Base-by-base conservation (phyloP, 1,140 invertebrate genomes). In the Lepidostoma basale region DNA sequence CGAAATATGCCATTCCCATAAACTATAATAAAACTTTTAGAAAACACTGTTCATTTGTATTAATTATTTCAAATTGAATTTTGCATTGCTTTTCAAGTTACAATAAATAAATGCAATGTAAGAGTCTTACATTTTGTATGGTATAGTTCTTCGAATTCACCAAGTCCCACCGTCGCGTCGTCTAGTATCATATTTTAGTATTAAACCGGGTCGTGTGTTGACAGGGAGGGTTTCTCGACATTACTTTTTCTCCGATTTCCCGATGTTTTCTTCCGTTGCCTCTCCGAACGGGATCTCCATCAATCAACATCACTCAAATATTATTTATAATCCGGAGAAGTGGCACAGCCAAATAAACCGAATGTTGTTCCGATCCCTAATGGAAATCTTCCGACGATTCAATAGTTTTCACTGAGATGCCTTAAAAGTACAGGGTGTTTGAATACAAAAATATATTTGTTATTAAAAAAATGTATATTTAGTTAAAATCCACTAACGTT, bases 301-400 rank as follows among this genome's bases (percentile, higher is more conserved):
- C 62, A 59, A 64, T 71, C 69, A 64, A 63, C 65, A 71, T 71
- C 69, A 71, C 69, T 71, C 69, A 71, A 68, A 71, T 71, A 71
- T 67, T 71, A 71, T 71, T 71, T 71, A 71, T 71, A 71, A 65
- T 54, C 33, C 40, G 30, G 25, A 30, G 45, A 45, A 52, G 65
- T 59, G 58, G 39, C 64, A 62, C 62, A 70, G 59, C 69, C 65
- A 64, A 71, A 71, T 68, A 68, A 67, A 64, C 69, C 64, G 65
- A 71, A 69, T 18, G 22, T 40, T 20, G 36, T 22, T 54, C 49
- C 39, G 56, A 59, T 66, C 59, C 68, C 39, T 70, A 70, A 70
- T 70, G 68, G 68, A 70, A 65, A 69, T 58, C 62, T 54, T 63
- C 62, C 63, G 62, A 70, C 64, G 52, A 66, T 70, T 70, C 68